Percentiles rank a stretch among this genome's conserved stretches.
Evolutionary conservation across 2,888 invertebrate species (phyloP).

Genomic region (Tetragonula carbonaria): DNA sequence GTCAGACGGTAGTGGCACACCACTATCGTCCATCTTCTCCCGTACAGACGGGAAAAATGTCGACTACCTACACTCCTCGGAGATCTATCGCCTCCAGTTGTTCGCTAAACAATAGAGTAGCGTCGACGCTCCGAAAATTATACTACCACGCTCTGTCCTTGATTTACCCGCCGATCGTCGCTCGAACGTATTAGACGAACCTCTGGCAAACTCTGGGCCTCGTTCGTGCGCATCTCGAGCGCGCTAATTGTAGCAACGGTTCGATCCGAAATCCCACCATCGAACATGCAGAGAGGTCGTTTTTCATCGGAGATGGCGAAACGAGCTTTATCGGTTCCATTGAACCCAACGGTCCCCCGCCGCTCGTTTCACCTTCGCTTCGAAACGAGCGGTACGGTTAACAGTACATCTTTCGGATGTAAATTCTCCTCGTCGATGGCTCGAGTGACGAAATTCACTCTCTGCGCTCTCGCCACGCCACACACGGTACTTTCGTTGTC

Average conservation of each 20-base stretch:
- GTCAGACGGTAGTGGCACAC: constrained; percentile 18
- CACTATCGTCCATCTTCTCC: constrained; percentile 29
- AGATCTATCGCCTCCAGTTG: constrained; percentile 22
- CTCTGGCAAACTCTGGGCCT: neutral
- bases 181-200: neutral
- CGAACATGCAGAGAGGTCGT: neutral
- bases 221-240: neutral
- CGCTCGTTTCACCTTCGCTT: constrained; percentile 53
- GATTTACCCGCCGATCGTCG: too few species aligned
- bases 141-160: neutral
- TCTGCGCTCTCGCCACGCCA: constrained; percentile 34
- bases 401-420: constrained; percentile 54
- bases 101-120: neutral
- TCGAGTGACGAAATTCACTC: constrained; percentile 71
- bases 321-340: constrained; percentile 24
- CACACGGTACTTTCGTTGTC: constrained; percentile 69
- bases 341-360: constrained; percentile 38
- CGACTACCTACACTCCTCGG: constrained; percentile 40
- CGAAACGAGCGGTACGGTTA: constrained; percentile 22
- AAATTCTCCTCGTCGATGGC: constrained; percentile 53
- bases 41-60: constrained; percentile 41
- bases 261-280: neutral
- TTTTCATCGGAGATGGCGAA: neutral
- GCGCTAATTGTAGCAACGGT: neutral
- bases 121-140: neutral